Evolutionary conservation across 92 coral and sea anemone genomes (phyloP).

Genomic region (Epizoanthus fatuus): DNA sequence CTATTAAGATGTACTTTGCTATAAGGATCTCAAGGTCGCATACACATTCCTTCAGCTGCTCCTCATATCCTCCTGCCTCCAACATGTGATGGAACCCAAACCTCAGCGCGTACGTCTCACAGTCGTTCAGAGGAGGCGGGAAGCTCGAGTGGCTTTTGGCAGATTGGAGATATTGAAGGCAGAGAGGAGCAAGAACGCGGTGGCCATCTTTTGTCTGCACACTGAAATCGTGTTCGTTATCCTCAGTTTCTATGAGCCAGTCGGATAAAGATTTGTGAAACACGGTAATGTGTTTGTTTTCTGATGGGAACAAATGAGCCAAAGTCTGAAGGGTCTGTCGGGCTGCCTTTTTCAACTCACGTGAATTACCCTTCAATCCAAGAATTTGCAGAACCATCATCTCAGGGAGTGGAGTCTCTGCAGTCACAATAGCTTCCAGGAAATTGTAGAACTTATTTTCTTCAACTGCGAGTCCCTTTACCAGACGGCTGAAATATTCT

Average conservation of each 20-base stretch:
- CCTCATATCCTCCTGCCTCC: slow-evolving; percentile 2
- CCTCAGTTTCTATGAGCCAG: not conserved
- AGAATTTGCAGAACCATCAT: not conserved
- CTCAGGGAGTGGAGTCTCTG: not conserved
- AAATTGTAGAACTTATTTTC: not conserved
- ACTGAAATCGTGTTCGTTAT: not conserved
- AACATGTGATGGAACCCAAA: not conserved
- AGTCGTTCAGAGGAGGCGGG: not conserved
- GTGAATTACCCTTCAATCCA: not conserved
- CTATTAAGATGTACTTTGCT: too few relatives aligned
- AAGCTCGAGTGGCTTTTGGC: not conserved
- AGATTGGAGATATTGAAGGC: not conserved
- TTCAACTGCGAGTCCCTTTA: not conserved
- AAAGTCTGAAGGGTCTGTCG: not conserved
- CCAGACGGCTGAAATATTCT: not conserved
- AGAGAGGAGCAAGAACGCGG: not conserved
- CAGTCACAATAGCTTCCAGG: not conserved
- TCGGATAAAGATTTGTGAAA: not conserved
- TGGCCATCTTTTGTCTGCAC: not conserved
- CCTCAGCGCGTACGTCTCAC: not conserved
- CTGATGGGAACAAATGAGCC: slow-evolving; percentile 2
- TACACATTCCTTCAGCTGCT: not conserved
- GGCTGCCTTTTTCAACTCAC: not conserved
- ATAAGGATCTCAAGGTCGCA: not conserved
- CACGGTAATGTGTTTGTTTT: not conserved